Evolutionary conservation across 2,113 vertebrate species (phyloP).

Genomic region (Salvelinus sp.): DNA sequence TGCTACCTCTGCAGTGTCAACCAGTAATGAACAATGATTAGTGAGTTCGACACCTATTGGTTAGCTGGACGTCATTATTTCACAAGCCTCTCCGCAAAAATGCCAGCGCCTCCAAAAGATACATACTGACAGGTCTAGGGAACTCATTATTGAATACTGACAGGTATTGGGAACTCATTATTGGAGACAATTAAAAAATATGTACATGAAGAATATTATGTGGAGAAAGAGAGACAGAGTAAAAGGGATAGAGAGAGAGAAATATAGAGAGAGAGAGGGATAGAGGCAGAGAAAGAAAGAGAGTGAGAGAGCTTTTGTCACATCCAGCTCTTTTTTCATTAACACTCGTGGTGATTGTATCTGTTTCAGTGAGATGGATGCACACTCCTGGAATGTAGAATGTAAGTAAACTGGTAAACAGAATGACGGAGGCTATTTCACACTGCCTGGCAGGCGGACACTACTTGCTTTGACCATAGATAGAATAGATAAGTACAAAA

Average conservation of each 20-base stretch:
- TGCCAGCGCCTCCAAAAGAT: slow-evolving; percentile 44
- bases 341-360: slow-evolving; percentile 66
- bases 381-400: slow-evolving; percentile 56
- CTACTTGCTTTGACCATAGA: slow-evolving; percentile 60
- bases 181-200: slow-evolving; percentile 70
- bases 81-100: slow-evolving; percentile 30
- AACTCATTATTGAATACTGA: slow-evolving; percentile 69
- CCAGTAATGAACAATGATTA: slow-evolving; percentile 64
- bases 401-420: slow-evolving; percentile 47
- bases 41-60: slow-evolving; percentile 55
- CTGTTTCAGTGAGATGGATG: slow-evolving; percentile 66
- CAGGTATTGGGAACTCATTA: slow-evolving; percentile 61
- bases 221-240: slow-evolving; percentile 43
- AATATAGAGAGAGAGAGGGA: slow-evolving; percentile 21
- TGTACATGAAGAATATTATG: slow-evolving; percentile 67
- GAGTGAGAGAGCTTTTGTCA: slow-evolving; percentile 28
- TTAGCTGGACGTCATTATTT: slow-evolving; percentile 56
- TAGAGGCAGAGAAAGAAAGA: too few species aligned
- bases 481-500: slow-evolving; percentile 61
- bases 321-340: slow-evolving; percentile 63
- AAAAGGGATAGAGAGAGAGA: neutral
- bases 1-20: slow-evolving; percentile 28
- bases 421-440: slow-evolving; percentile 59
- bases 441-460: slow-evolving; percentile 33
- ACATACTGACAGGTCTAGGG: slow-evolving; percentile 43